Percentiles rank a stretch among this genome's conserved stretches.
Evolutionary conservation across 1,140 invertebrate genomes (phyloP).

Genomic region (Colletes latitarsis): DNA sequence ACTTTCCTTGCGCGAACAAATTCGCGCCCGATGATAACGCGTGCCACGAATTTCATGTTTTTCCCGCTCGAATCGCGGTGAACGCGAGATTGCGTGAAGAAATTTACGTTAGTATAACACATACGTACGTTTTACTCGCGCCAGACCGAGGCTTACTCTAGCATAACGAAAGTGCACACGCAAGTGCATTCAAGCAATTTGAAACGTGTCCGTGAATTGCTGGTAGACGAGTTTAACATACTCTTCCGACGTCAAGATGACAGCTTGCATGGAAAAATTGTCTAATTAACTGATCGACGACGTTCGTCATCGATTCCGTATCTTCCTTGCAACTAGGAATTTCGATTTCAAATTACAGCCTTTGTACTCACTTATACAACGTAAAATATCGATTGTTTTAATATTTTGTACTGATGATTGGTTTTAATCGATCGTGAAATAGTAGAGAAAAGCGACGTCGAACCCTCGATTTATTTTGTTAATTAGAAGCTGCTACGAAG

Average conservation of each 20-base stretch:
- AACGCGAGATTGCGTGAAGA: conserved; percentile 39
- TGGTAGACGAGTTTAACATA: conserved; percentile 20
- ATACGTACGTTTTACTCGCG: conserved; percentile 34
- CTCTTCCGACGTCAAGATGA: neutral
- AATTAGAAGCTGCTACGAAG: too few relatives aligned
- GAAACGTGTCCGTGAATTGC: conserved; percentile 52
- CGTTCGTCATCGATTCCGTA: neutral
- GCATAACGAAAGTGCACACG: conserved; percentile 54
- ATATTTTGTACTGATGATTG: too few relatives aligned
- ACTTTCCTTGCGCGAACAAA: conserved; percentile 3
- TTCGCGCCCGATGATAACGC: neutral
- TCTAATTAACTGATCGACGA: neutral
- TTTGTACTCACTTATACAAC: neutral
- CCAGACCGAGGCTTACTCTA: conserved; percentile 52
- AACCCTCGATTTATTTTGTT: too few relatives aligned
- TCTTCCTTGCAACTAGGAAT: neutral
- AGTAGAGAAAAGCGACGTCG: too few relatives aligned
- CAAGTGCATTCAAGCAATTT: conserved; percentile 59
- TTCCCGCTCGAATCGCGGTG: conserved; percentile 22
- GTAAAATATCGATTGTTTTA: neutral
- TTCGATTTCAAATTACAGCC: neutral
- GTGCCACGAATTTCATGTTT: conserved; percentile 15
- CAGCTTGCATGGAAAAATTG: neutral
- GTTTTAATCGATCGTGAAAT: neutral
- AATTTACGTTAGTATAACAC: conserved; percentile 11